phyloP scores from a whole-genome alignment of 2,888 invertebrate genomes.

The Tridacna crocea region DNA sequence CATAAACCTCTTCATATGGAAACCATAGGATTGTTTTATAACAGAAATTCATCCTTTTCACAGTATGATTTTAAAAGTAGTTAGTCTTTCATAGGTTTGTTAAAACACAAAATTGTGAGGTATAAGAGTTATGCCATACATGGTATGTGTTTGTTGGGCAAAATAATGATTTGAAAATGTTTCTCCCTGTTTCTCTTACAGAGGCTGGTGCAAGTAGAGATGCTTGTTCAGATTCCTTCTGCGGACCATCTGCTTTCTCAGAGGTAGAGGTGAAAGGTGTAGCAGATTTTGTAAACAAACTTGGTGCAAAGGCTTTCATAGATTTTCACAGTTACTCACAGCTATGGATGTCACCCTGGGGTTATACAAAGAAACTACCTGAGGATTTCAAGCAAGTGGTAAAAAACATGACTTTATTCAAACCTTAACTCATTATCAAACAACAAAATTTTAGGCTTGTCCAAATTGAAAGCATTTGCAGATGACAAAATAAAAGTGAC shows the following conservation, averaged over 20 bases:
- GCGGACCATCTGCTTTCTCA: conserved; percentile 90
- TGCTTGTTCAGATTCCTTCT: conserved; percentile 92
- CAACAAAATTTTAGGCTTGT: no score
- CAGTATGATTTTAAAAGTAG: background rate
- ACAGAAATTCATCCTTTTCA: no score
- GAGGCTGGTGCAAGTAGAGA: conserved; percentile 90
- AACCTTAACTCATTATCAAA: no score
- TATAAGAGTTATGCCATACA: background rate
- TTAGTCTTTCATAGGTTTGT: background rate
- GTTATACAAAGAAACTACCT: conserved; percentile 76
- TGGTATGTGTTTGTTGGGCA: no score
- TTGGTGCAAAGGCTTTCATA: conserved; percentile 86
- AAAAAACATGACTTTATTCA: no score
- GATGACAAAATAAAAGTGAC: no score
- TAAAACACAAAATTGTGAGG: background rate
- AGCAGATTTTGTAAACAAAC: conserved; percentile 86
- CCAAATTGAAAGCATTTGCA: no score
- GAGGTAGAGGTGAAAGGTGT: conserved; percentile 92
- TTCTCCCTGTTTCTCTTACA: background rate
- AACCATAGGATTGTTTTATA: no score
- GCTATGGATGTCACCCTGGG: conserved; percentile 84
- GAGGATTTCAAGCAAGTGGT: conserved; percentile 71
- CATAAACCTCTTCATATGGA: no score
- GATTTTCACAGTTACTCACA: conserved; percentile 92
- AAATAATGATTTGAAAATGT: no score